Percentiles rank a stretch among this genome's conserved stretches.
Conservation (phyloP, 2,888 invertebrate species). For the Hesperia comma region DNA sequence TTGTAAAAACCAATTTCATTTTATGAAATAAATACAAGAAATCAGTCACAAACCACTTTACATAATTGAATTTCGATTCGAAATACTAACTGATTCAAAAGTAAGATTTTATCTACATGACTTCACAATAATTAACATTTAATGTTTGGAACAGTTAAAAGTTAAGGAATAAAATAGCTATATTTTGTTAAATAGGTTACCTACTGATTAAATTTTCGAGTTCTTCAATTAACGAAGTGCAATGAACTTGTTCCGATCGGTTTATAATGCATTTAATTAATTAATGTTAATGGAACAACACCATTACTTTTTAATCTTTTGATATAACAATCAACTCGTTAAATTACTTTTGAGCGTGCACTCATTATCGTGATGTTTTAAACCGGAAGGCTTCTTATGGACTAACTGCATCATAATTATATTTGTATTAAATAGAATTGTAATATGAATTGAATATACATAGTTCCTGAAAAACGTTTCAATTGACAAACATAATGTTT, state of each 20-base stretch:
- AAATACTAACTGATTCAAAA: conserved; percentile 40
- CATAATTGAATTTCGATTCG: conserved; percentile 42
- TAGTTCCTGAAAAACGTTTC: no score
- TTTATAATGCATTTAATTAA: conserved; percentile 12
- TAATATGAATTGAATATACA: no score
- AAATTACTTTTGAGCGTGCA: not conserved
- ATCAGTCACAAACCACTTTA: conserved; percentile 38
- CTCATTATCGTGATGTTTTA: not conserved
- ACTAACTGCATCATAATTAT: no score
- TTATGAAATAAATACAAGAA: conserved; percentile 34
- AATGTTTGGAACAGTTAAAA: conserved; percentile 17
- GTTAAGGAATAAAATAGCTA: conserved; percentile 8
- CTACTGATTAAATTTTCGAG: conserved; percentile 9
- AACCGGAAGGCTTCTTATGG: not conserved
- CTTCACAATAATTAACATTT: conserved; percentile 23
- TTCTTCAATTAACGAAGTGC: conserved; percentile 14
- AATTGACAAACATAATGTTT: no score
- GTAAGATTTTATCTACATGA: conserved; percentile 37
- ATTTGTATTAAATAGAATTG: no score
- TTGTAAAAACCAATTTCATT: conserved; percentile 24
- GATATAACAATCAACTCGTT: not conserved
- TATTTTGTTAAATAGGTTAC: not conserved
- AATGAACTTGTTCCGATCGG: conserved; percentile 8
- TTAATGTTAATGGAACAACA: conserved; percentile 9
- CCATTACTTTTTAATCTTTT: conserved; percentile 6